Evolutionary conservation across 2,797 vertebrate genomes (phyloP), one percentile per base, ranked within the genome.

Genomic region (Melanotaenia parkinsoni): DNA sequence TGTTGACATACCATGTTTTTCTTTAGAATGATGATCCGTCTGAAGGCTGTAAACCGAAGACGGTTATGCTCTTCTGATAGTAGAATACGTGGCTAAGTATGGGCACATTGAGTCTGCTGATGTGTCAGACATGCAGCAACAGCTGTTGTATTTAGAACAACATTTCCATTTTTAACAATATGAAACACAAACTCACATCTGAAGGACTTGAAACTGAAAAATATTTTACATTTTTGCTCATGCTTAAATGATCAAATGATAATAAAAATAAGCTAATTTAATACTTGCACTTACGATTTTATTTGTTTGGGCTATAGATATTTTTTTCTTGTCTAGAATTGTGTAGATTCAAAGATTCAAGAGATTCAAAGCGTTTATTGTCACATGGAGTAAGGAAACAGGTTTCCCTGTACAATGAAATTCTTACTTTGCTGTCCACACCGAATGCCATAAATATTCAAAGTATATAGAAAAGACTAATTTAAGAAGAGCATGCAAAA

Each of bases 41-140:
- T 50, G 18, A 32, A 24, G 37, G 58, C 54, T 63, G 32, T 38
- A 56, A 54, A 65, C 32, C 9, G 13, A 67, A 50, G 14, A 40
- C 10, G 63, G n/a, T 18, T 45, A 40, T 6, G 4, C 5, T 28
- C 12, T 33, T 33, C 6, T 35, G 32, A 50, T 59, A 37, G 30
- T 10, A 28, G 18, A 53, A 5, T 20, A 16, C 22, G 33, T 43
- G 2, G 13, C 28, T 45, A 54, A 51, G 58, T 32, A 16, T 10
- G 16, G n/a, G 28, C 16, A 53, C 38, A 30, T 18, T n/a, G 18
- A 20, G 45, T 47, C 45, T 16, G 18, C 18, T 47, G 45, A 8
- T 7, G 45, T 50, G 45, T 5, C 45, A 20, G 45, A 47, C 8
- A n/a, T 47, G 16, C 1, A 45, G 43, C 20, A n/a, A 26, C 51